phyloP scores from a whole-genome alignment of 2,888 invertebrate species.

The Listrodromus nycthemerus region DNA sequence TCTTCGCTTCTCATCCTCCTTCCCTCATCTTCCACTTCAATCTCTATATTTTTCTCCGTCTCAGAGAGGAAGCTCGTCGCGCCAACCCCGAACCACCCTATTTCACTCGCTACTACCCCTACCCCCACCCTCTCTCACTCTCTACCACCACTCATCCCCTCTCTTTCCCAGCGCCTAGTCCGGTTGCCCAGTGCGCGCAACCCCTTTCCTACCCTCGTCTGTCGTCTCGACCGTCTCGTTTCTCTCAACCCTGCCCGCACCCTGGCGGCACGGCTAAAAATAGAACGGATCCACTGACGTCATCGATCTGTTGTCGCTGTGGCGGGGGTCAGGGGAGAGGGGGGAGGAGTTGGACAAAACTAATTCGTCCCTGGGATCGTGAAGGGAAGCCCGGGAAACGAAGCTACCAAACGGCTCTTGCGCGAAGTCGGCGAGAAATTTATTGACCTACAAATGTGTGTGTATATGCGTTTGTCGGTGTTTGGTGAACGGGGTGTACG shows the following conservation, averaged over 20 bases:
- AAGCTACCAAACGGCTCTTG: conserved; percentile 51
- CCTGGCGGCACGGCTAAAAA: conserved; percentile 73
- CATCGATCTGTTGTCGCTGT: conserved; percentile 74
- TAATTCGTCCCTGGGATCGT: conserved; percentile 64
- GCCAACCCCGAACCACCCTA: conserved; percentile 18
- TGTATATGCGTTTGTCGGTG: conserved; percentile 12
- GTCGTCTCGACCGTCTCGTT: conserved; percentile 61
- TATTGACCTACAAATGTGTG: conserved; percentile 63
- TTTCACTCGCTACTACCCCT: conserved; percentile 12
- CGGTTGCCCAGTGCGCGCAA: conserved; percentile 32
- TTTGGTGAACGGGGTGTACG: conserved; percentile 4
- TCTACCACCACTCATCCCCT: not conserved
- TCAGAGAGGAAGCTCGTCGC: conserved; percentile 23
- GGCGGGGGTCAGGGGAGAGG: conserved; percentile 25
- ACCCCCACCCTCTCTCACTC: not conserved
- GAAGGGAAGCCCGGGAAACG: conserved; percentile 63
- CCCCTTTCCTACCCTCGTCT: conserved; percentile 46
- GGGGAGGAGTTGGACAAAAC: conserved; percentile 67
- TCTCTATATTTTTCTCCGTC: conserved; percentile 24
- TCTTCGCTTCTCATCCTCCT: not conserved
- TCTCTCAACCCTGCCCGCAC: conserved; percentile 37
- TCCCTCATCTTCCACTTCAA: conserved; percentile 34
- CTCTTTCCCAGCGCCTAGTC: not conserved
- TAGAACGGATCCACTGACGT: conserved; percentile 76
- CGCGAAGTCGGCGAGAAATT: conserved; percentile 66